Evolutionary conservation across 2,797 vertebrate species (phyloP).

Genomic region (Oryzias sinensis): DNA sequence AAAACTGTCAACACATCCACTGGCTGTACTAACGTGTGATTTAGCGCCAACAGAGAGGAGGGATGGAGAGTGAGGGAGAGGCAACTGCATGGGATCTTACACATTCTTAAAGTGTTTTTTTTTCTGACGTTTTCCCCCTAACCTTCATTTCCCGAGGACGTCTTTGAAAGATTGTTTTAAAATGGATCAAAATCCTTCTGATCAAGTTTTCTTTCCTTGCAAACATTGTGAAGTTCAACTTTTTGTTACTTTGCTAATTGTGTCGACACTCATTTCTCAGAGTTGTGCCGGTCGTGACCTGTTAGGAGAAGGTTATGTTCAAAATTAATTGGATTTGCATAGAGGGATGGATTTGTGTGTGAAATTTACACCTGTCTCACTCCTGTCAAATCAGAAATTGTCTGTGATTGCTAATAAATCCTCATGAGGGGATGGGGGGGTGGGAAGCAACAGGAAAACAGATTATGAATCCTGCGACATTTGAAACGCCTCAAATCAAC

Average conservation of each 20-base stretch:
- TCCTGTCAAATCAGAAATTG: conserved; percentile 67
- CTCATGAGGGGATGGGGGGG: conserved; percentile 33
- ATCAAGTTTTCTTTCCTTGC: too few relatives aligned
- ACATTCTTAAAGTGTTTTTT: conserved; percentile 72
- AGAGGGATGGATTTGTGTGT: conserved; percentile 62
- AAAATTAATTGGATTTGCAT: conserved; percentile 75
- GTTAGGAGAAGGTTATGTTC: conserved; percentile 35
- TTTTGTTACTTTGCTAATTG: too few relatives aligned
- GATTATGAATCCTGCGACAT: conserved; percentile 25
- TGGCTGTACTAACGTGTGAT: conserved; percentile 82
- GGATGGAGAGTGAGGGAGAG: conserved; percentile 75
- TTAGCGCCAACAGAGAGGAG: conserved; percentile 81
- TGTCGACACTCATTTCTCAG: too few relatives aligned
- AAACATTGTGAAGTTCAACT: too few relatives aligned
- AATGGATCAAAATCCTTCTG: too few relatives aligned
- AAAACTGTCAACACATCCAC: conserved; percentile 83
- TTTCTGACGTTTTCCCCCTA: conserved; percentile 54
- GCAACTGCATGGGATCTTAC: conserved; percentile 80
- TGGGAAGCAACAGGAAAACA: conserved; percentile 29
- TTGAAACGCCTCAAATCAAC: too few relatives aligned
- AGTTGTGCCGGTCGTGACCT: too few relatives aligned
- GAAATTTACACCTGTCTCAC: conserved; percentile 74
- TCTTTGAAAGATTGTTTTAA: conserved; percentile 21
- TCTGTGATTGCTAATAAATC: conserved; percentile 65
- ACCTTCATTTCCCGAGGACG: conserved; percentile 38